These are phyloP conservation scores for Sarcophaga carnaria DNA, from an alignment of 2,888 invertebrate species.

Conservation along the genomic window DNA sequence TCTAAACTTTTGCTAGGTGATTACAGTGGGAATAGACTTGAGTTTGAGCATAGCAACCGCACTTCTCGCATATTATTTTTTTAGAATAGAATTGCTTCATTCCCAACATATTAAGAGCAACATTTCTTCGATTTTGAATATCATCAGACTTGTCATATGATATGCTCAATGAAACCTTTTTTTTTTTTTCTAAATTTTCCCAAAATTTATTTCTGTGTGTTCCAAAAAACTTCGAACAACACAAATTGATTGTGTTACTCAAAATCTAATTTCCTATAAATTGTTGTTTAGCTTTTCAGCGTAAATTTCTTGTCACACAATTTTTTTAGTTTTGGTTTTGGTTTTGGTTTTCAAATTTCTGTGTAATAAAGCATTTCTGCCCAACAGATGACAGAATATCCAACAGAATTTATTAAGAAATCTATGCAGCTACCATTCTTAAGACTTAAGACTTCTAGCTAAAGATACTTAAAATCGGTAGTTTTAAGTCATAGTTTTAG, in stretches of 20 bases:
- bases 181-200: not conserved
- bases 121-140: too few species aligned
- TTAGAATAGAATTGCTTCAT: too few species aligned
- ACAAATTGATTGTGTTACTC: not conserved
- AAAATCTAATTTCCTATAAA: not conserved
- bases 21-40: too few species aligned
- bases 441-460: constrained; percentile 11
- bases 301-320: not conserved
- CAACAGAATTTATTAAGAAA: constrained; percentile 38
- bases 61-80: too few species aligned
- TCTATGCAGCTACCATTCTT: constrained; percentile 9
- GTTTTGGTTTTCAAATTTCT: constrained; percentile 13
- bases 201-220: not conserved
- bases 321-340: not conserved
- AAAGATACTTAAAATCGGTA: constrained; percentile 30
- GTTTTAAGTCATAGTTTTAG: constrained; percentile 25
- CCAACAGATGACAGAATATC: not conserved
- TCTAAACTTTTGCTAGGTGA: too few species aligned
- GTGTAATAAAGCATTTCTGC: constrained; percentile 46
- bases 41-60: too few species aligned
- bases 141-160: too few species aligned
- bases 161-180: too few species aligned
- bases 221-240: not conserved
- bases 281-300: not conserved
- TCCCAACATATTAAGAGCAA: too few species aligned